Conservation (phyloP, 2,888 invertebrate genomes). For the Hyposoter dolosus region DNA sequence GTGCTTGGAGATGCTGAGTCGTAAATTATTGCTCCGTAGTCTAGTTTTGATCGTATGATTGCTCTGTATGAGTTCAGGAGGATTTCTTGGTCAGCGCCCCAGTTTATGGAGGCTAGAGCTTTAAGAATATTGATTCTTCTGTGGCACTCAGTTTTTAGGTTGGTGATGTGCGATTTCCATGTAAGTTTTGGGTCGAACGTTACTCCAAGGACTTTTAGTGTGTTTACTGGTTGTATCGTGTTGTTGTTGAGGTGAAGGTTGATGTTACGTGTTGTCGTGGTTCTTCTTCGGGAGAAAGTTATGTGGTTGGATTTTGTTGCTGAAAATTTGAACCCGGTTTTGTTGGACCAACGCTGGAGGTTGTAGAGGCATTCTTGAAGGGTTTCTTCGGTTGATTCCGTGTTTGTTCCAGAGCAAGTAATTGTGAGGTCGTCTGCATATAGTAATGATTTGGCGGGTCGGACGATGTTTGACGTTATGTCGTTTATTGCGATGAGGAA, state of each 20-base stretch:
- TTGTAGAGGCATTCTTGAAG: slow-evolving; percentile 64
- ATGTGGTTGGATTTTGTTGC: slow-evolving; percentile 54
- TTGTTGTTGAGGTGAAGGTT: slow-evolving; percentile 30
- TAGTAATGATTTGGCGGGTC: slow-evolving; percentile 47
- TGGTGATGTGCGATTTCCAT: slow-evolving; percentile 66
- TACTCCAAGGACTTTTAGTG: slow-evolving; percentile 60
- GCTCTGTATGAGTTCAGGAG: slow-evolving; percentile 48
- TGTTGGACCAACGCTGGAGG: slow-evolving; percentile 50
- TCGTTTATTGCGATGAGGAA: slow-evolving; percentile 70
- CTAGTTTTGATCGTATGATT: slow-evolving; percentile 64
- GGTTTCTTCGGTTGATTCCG: slow-evolving; percentile 36
- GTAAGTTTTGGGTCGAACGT: slow-evolving; percentile 67
- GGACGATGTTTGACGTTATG: slow-evolving; percentile 14
- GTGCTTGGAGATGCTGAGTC: slow-evolving; percentile 53
- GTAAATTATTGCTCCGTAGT: slow-evolving; percentile 71
- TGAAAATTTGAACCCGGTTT: slow-evolving; percentile 69
- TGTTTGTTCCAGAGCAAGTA: slow-evolving; percentile 54
- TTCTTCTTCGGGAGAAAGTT: not conserved
- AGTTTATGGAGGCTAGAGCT: slow-evolving; percentile 43
- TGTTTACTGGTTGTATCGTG: slow-evolving; percentile 22
- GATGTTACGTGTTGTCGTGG: not conserved
- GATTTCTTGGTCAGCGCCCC: slow-evolving; percentile 49
- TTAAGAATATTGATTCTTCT: slow-evolving; percentile 54
- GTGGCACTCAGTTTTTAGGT: slow-evolving; percentile 55
- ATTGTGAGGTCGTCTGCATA: slow-evolving; percentile 69